Percentiles rank a stretch among this genome's conserved stretches.
Conservation (phyloP, 2,888 invertebrate genomes). For the Auanema sp. region DNA sequence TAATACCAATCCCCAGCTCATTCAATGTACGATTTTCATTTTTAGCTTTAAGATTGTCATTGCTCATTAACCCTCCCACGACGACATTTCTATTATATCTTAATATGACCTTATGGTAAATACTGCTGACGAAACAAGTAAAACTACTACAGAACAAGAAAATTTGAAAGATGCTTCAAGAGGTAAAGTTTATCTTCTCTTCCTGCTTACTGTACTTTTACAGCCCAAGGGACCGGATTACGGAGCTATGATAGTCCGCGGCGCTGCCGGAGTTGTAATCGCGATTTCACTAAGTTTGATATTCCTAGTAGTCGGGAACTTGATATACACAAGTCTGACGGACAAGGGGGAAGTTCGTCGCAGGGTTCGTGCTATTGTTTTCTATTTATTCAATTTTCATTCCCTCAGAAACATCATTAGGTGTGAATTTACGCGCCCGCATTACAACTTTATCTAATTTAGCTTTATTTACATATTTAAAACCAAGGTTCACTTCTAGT, state of each 20-base stretch:
- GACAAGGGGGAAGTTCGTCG: constrained; percentile 20
- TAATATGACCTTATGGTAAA: no score
- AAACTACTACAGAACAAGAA: no score
- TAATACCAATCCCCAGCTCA: no score
- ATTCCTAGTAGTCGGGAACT: constrained; percentile 54
- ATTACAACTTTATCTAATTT: not conserved
- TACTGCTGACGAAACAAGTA: no score
- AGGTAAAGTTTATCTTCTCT: no score
- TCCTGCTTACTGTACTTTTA: no score
- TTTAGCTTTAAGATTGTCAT: no score
- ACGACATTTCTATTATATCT: no score
- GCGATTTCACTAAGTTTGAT: constrained; percentile 52
- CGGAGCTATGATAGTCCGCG: constrained; percentile 51
- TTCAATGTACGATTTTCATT: no score
- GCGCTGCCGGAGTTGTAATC: constrained; percentile 52
- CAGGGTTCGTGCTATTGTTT: constrained; percentile 9
- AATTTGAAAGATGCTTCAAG: no score
- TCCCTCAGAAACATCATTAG: not conserved
- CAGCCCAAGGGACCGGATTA: constrained; percentile 29
- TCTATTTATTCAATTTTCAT: not conserved
- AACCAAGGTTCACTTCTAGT: not conserved
- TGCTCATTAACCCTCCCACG: no score
- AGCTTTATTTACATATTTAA: constrained; percentile 1
- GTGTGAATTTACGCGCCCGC: not conserved
- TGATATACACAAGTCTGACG: constrained; percentile 52